Conservation (phyloP, 2,113 vertebrate genomes). For the Melanerpes formicivorus region DNA sequence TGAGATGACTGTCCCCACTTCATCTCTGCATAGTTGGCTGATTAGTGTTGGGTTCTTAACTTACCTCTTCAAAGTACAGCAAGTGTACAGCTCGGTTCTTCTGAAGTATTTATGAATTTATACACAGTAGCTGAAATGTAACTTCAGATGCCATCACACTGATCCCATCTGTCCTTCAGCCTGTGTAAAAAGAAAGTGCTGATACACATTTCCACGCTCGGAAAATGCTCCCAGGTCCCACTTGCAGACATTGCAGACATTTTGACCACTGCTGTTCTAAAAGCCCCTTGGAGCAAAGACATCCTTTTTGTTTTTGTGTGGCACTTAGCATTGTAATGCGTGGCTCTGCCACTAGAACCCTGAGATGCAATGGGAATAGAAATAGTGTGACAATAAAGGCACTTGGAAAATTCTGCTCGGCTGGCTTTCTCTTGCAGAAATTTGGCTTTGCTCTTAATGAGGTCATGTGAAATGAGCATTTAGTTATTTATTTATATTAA, state of each 20-base stretch:
- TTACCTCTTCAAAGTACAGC: constrained; percentile 45
- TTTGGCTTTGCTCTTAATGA: constrained; percentile 55
- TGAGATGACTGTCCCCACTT: constrained; percentile 45
- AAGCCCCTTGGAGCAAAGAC: constrained; percentile 15
- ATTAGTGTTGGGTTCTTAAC: constrained; percentile 44
- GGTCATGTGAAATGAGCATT: constrained; percentile 58
- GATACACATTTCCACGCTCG: background rate
- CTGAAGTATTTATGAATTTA: background rate
- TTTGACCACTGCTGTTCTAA: background rate
- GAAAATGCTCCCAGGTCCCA: background rate
- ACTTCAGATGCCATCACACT: background rate
- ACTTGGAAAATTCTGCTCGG: constrained; percentile 53
- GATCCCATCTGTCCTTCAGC: constrained; percentile 24
- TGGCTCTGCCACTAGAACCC: background rate
- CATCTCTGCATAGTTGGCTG: constrained; percentile 5
- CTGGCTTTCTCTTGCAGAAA: constrained; percentile 21
- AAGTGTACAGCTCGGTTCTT: constrained; percentile 5
- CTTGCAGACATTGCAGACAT: background rate
- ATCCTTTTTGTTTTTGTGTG: background rate
- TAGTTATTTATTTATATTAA: constrained; percentile 46
- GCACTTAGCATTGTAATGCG: background rate
- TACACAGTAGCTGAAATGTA: background rate
- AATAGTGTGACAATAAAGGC: background rate
- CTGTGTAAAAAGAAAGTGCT: background rate
- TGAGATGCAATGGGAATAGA: background rate